These are phyloP conservation scores for Chouioia cunea DNA, from an alignment of 2,888 invertebrate genomes.

Conservation along the genomic window DNA sequence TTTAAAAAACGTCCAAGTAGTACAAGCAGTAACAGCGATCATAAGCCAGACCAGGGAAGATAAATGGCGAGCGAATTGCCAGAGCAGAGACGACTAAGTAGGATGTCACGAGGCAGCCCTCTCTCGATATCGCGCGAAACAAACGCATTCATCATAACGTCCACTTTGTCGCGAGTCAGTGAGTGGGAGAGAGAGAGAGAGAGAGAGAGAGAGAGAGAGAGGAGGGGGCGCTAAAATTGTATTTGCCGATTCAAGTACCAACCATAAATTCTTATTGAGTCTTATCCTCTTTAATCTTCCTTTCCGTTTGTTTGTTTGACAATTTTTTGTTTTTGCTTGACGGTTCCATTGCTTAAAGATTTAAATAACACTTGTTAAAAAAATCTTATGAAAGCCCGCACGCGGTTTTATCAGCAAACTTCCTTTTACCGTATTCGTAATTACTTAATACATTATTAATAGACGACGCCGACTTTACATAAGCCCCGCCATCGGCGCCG, in stretches of 20 bases:
- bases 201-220: constrained; percentile 49
- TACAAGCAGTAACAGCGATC: constrained; percentile 8
- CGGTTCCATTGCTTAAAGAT: neutral
- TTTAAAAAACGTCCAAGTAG: too few relatives aligned
- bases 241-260: constrained; percentile 52
- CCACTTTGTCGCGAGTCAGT: constrained; percentile 58
- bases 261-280: constrained; percentile 51
- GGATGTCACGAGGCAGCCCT: constrained; percentile 53
- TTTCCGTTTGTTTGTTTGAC: constrained; percentile 39
- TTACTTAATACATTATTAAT: constrained; percentile 67
- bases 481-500: constrained; percentile 56
- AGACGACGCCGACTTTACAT: constrained; percentile 62
- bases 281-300: constrained; percentile 49
- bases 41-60: constrained; percentile 48
- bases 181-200: too few relatives aligned
- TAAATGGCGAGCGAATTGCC: constrained; percentile 56
- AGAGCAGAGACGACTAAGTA: constrained; percentile 52
- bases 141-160: constrained; percentile 60
- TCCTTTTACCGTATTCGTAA: constrained; percentile 57
- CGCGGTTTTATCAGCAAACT: constrained; percentile 57
- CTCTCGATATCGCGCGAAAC: constrained; percentile 36
- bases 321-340: neutral
- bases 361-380: neutral
- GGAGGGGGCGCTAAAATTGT: constrained; percentile 63
- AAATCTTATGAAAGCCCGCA: constrained; percentile 21